Evolutionary conservation across 1,140 invertebrate genomes (phyloP), one percentile per base, ranked within the genome.

Genomic region (Zophobas morio): DNA sequence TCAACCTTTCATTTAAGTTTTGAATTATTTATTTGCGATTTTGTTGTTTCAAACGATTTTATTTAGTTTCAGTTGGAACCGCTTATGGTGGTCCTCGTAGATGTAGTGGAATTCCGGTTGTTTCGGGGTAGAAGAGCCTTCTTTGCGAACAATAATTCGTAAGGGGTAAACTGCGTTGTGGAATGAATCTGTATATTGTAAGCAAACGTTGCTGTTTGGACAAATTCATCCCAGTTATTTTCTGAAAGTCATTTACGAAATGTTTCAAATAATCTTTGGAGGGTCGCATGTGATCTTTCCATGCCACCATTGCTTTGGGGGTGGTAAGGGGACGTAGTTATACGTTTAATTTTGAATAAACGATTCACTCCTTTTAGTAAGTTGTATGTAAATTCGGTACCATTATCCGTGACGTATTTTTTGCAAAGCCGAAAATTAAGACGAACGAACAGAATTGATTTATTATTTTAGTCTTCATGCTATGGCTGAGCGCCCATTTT

Each of bases 401-500:
- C 85, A 81, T 84, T 76, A 74, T 87, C 86, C 0, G 83, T 82
- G 0, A 86, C 42, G 42, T 81, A 0, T 39, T 71, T 79, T 83
- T 74, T 4, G 85, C 84, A 6, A 85, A 84, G 4, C 85, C 86
- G 80, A 86, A 84, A 4, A 46, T 49, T 42, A 57, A 73, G 49
- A 81, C 74, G 47, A 83, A 82, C 70, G 81, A 74, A 33, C 66
- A 54, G 39, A 83, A 74, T 37, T 63, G 57, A 34, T 79, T 20
- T 20, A 20, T 20, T 20, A 20, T 20, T 20, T 20, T 20, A 20
- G 20, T 20, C 20, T 20, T 20, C 20, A 20, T 20, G 20, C 20
- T 20, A 20, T 20, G 20, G 20, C 20, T 20, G 20, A 20, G 20
- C 20, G 20, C 20, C 20, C 20, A 20, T 20, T 20, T 20, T 20